Percentiles rank a stretch among this genome's conserved stretches.
phyloP scores from a whole-genome alignment of 2,113 vertebrate species.

The Coracopsis vasa region DNA sequence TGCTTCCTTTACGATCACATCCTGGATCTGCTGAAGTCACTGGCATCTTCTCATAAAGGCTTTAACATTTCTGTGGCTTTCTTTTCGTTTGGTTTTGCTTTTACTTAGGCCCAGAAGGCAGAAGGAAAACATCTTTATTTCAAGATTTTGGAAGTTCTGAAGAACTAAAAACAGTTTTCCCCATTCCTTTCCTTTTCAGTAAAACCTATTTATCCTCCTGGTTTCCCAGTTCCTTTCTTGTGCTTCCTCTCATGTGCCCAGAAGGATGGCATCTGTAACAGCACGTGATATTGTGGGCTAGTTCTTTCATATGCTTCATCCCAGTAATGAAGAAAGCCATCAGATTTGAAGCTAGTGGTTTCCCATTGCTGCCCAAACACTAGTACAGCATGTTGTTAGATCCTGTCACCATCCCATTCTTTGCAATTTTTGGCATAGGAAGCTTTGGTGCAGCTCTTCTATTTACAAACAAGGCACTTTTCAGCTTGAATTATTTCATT shows the following conservation, averaged over 20 bases:
- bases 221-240: background rate
- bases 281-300: rapidly evolving
- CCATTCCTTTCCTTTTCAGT: background rate
- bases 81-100: background rate
- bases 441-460: background rate
- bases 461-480: background rate
- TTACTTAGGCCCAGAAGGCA: background rate
- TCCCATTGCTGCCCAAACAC: background rate
- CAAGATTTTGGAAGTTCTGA: background rate
- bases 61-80: background rate
- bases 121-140: background rate
- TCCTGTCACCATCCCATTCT: background rate
- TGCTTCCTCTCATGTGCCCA: background rate
- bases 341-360: background rate
- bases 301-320: background rate
- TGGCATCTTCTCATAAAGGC: background rate
- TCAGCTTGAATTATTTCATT: background rate
- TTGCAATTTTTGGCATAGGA: background rate
- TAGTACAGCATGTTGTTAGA: background rate
- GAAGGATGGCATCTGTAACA: background rate
- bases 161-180: background rate
- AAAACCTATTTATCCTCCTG: background rate
- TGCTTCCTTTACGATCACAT: background rate
- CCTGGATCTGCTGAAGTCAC: background rate
- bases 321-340: background rate